Percentiles rank a stretch among this genome's conserved stretches.
These are phyloP conservation scores for Enteromius fasciolatus DNA, from an alignment of 2,797 vertebrate species.

Conservation along the genomic window DNA sequence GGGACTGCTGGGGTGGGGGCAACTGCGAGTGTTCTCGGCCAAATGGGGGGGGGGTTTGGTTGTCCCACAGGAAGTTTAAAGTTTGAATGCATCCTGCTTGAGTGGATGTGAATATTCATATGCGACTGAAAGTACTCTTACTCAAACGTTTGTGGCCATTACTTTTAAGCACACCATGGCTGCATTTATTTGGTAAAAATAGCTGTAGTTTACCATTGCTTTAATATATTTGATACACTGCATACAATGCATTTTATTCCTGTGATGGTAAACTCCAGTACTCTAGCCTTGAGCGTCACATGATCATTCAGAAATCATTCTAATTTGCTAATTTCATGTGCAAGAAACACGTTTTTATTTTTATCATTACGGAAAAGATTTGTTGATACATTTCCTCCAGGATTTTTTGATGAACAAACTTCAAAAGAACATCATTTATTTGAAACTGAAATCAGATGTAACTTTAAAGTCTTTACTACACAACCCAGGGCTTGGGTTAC, in stretches of 20 bases:
- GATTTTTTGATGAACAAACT: not conserved
- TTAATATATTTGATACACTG: not conserved
- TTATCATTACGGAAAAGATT: not conserved
- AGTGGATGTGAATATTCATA: constrained; percentile 1
- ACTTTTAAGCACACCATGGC: not conserved
- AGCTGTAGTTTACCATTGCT: not conserved
- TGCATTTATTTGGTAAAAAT: not conserved
- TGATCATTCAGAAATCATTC: not conserved
- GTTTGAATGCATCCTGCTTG: constrained; percentile 12
- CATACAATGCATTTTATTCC: not conserved
- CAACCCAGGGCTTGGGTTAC: no score
- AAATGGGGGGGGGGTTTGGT: not conserved
- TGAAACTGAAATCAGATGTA: not conserved
- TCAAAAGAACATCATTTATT: not conserved
- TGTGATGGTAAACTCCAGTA: not conserved
- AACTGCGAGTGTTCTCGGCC: constrained; percentile 21
- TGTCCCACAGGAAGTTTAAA: constrained; percentile 40
- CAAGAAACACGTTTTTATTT: not conserved
- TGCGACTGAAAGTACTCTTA: not conserved
- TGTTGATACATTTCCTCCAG: not conserved
- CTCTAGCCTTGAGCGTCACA: not conserved
- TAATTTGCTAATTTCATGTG: not conserved
- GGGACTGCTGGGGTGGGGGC: constrained; percentile 16
- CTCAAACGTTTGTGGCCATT: not conserved
- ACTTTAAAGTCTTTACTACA: not conserved